phyloP scores from a whole-genome alignment of 2,888 invertebrate species.

The Liodrosophila aerea region DNA sequence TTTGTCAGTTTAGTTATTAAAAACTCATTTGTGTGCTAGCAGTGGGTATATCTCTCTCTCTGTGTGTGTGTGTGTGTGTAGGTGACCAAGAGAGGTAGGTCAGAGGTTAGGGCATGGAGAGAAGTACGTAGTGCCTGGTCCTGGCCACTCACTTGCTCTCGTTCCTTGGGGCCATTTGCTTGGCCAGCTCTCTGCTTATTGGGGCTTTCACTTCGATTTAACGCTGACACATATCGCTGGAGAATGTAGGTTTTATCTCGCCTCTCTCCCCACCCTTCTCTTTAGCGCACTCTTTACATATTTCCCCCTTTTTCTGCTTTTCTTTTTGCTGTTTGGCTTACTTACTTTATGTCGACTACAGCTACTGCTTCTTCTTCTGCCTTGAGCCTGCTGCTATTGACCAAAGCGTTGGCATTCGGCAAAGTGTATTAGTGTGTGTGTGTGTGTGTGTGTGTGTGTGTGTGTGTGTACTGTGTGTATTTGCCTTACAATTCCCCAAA shows the following conservation, averaged over 20 bases:
- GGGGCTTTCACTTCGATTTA: constrained; percentile 66
- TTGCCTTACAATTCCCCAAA: constrained; percentile 74
- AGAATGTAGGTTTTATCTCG: constrained; percentile 29
- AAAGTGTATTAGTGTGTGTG: constrained; percentile 8
- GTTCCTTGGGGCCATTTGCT: too few species aligned
- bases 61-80: constrained; percentile 1
- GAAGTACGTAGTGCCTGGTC: not conserved
- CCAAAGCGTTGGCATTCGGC: constrained; percentile 41
- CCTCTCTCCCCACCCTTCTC: not conserved
- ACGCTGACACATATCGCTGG: constrained; percentile 69
- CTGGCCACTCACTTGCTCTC: constrained; percentile 3
- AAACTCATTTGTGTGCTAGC: constrained; percentile 54
- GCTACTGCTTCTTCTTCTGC: constrained; percentile 10
- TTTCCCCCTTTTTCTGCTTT: constrained; percentile 19
- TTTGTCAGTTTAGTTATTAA: constrained; percentile 73
- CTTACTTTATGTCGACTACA: constrained; percentile 14
- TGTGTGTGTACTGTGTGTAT: constrained; percentile 42
- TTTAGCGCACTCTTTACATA: constrained; percentile 1
- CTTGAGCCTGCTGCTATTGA: constrained; percentile 42
- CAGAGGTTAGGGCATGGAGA: not conserved
- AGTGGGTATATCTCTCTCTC: too few species aligned
- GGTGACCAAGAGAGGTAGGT: too few species aligned
- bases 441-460: constrained; percentile 20
- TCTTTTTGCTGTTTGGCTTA: constrained; percentile 32
- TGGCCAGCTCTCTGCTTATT: constrained; percentile 42